Evolutionary conservation across 1,140 invertebrate species (phyloP).

Genomic region (Eciton burchellii): DNA sequence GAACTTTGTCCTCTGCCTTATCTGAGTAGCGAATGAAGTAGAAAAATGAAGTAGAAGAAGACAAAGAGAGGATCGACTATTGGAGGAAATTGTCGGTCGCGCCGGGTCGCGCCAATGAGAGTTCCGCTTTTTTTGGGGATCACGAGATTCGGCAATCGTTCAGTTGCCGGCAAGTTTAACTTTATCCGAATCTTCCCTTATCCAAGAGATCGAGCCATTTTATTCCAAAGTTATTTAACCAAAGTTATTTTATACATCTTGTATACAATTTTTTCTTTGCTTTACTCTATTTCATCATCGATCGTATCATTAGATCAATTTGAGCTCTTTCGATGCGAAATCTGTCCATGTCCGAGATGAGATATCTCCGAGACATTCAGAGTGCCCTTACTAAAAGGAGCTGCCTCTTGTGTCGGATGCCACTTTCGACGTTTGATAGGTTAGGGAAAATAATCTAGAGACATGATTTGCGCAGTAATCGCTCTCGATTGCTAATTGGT

Average conservation of each 20-base stretch:
- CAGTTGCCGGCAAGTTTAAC: not conserved
- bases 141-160: not conserved
- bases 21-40: not conserved
- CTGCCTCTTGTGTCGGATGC: not conserved
- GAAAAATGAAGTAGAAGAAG: too few species aligned
- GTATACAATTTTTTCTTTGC: too few species aligned
- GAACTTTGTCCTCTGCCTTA: slow-evolving; percentile 1
- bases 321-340: not conserved
- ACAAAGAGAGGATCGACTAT: not conserved
- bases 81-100: not conserved
- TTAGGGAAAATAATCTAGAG: slow-evolving; percentile 4
- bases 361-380: not conserved
- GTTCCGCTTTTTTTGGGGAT: not conserved
- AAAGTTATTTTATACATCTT: not conserved
- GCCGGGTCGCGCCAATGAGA: not conserved
- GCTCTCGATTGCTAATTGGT: not conserved
- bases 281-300: too few species aligned
- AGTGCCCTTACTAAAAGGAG: not conserved
- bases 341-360: not conserved
- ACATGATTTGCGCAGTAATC: not conserved
- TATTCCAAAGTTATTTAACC: not conserved
- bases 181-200: not conserved
- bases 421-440: not conserved
- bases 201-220: not conserved
- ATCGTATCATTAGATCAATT: slow-evolving; percentile 6